phyloP scores from a whole-genome alignment of 2,113 vertebrate species.

The Oryzias curvinotus region DNA sequence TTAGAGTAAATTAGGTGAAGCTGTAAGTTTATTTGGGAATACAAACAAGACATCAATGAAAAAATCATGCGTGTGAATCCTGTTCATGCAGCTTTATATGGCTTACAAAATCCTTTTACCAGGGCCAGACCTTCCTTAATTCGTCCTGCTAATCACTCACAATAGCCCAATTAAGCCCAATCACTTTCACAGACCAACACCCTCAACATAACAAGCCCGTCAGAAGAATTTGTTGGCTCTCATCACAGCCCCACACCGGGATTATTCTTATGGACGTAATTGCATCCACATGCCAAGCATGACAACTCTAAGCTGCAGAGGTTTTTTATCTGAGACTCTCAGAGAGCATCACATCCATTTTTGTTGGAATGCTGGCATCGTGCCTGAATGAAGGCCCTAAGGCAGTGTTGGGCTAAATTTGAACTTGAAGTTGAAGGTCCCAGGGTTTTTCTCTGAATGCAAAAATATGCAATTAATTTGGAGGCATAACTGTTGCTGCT shows the following conservation, averaged over 20 bases:
- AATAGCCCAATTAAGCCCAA: conserved; percentile 54
- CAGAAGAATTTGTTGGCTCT: conserved; percentile 17
- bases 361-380: not conserved
- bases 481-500: not conserved
- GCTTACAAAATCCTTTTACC: conserved; percentile 18
- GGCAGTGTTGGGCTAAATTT: conserved; percentile 25
- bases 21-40: too few relatives aligned
- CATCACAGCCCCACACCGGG: conserved; percentile 17
- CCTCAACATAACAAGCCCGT: conserved; percentile 35
- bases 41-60: not conserved
- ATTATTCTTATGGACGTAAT: conserved; percentile 26
- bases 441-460: not conserved
- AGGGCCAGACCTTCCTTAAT: conserved; percentile 21
- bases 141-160: conserved; percentile 46
- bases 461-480: not conserved
- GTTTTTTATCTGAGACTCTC: not conserved
- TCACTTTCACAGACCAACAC: conserved; percentile 50
- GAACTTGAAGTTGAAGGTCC: conserved; percentile 2
- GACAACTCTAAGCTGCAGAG: not conserved
- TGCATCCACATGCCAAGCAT: conserved; percentile 10
- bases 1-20: too few relatives aligned
- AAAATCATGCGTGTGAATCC: not conserved
- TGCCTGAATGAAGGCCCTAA: not conserved
- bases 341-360: not conserved
- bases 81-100: not conserved